Percentiles rank a stretch among this genome's conserved stretches.
These are phyloP conservation scores for Melolontha melolontha DNA, from an alignment of 2,888 invertebrate species.

Conservation along the genomic window DNA sequence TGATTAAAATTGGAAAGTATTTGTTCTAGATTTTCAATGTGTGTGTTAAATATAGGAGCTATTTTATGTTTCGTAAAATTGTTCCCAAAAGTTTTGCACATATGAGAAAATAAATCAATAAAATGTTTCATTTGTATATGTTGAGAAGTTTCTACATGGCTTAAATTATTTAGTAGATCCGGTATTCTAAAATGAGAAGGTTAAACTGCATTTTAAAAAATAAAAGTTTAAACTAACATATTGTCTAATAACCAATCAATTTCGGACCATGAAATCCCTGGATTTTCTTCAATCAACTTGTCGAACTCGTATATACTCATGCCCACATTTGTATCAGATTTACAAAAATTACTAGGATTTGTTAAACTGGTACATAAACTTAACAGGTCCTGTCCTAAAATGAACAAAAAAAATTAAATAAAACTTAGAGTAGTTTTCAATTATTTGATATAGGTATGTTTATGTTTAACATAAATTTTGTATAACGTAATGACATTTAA, in stretches of 20 bases:
- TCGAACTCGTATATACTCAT: conserved; percentile 74
- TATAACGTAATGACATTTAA: too few relatives aligned
- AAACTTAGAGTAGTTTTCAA: too few relatives aligned
- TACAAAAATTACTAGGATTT: conserved; percentile 75
- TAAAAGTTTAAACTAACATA: conserved; percentile 68
- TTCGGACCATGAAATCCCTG: conserved; percentile 77
- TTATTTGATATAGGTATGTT: too few relatives aligned
- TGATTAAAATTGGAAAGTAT: conserved; percentile 71
- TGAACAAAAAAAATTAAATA: conserved; percentile 3
- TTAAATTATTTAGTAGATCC: conserved; percentile 69
- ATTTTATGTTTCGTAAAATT: conserved; percentile 72
- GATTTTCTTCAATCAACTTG: conserved; percentile 70
- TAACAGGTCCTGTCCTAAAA: conserved; percentile 66
- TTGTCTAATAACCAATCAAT: conserved; percentile 76
- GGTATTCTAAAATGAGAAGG: conserved; percentile 67
- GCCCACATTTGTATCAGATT: conserved; percentile 69
- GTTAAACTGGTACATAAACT: conserved; percentile 65
- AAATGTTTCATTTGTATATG: conserved; percentile 68
- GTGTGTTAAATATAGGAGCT: conserved; percentile 70
- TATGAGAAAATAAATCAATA: conserved; percentile 69
- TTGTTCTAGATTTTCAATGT: conserved; percentile 72
- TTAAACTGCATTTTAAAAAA: not conserved
- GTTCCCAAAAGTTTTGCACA: conserved; percentile 76
- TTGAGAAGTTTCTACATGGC: conserved; percentile 68
- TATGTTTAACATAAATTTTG: too few relatives aligned